A percentile compares a stretch with the other conserved stretches of the same genome.
phyloP scores from a whole-genome alignment of 1,140 invertebrate species.

The Aphaenogaster ashmeadi region DNA sequence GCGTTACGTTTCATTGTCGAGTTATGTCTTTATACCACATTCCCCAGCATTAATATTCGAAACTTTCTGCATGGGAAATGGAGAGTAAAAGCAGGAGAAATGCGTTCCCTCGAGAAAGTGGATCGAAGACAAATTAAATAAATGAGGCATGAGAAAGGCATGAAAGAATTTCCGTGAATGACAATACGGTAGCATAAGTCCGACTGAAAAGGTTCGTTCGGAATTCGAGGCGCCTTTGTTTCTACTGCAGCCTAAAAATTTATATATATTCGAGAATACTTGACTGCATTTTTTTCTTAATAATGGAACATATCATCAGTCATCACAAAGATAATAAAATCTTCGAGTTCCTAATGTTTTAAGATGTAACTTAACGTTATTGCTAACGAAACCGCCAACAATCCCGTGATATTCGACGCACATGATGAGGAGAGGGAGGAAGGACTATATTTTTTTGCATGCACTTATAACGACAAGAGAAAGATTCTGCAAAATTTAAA shows the following conservation, averaged over 20 bases:
- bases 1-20: slow-evolving; percentile 24
- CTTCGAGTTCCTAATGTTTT: neutral
- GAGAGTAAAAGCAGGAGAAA: neutral
- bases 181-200: neutral
- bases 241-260: neutral
- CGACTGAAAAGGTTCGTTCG: neutral
- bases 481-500: neutral
- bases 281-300: neutral
- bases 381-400: neutral
- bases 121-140: neutral
- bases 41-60: neutral
- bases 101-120: neutral
- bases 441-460: neutral
- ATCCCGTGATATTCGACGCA: neutral
- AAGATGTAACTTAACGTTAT: neutral
- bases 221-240: neutral
- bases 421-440: neutral
- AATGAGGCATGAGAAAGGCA: neutral
- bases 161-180: neutral
- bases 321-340: slow-evolving; percentile 11
- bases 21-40: neutral
- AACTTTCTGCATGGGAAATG: neutral
- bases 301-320: neutral
- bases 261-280: neutral
- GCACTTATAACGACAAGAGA: neutral